These are phyloP conservation scores for Cyphomyrmex costatus DNA, from an alignment of 1,140 invertebrate genomes.

Conservation along the genomic window DNA sequence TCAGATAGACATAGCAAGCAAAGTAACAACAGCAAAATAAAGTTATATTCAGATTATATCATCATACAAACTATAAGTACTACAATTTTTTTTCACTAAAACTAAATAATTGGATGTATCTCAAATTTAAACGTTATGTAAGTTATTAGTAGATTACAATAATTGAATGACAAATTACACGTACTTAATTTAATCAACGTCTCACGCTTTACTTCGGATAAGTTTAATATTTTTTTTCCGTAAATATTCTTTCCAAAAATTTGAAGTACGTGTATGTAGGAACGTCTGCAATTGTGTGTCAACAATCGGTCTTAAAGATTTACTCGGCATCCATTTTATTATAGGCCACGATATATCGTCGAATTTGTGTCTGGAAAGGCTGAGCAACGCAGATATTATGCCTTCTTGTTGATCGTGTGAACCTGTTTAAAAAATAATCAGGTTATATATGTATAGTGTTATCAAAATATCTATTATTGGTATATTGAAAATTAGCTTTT, in stretches of 20 bases:
- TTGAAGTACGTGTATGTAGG: conserved; percentile 51
- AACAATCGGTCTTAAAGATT: conserved; percentile 66
- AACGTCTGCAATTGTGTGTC: conserved; percentile 74
- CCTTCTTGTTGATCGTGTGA: conserved; percentile 81
- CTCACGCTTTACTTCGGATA: not conserved
- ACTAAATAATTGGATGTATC: not conserved
- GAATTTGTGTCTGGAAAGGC: conserved; percentile 77
- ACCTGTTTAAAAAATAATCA: conserved; percentile 66
- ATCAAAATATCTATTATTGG: not conserved
- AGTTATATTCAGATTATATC: too few relatives aligned
- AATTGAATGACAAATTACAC: not conserved
- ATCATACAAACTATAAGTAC: too few relatives aligned
- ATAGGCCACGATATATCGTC: conserved; percentile 67
- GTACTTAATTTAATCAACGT: not conserved
- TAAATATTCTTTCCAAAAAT: conserved; percentile 71
- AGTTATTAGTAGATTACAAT: not conserved
- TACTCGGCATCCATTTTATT: conserved; percentile 78
- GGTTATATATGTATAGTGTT: conserved; percentile 20
- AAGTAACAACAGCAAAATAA: not conserved
- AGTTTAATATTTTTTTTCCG: not conserved
- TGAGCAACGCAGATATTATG: conserved; percentile 78
- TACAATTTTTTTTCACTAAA: not conserved
- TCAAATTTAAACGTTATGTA: not conserved
- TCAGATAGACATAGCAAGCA: not conserved
- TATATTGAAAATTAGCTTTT: conserved; percentile 1